A percentile compares a stretch with the other conserved stretches of the same genome.
Evolutionary conservation across 2,888 invertebrate species (phyloP).

Genomic region (Heliconius cydno): DNA sequence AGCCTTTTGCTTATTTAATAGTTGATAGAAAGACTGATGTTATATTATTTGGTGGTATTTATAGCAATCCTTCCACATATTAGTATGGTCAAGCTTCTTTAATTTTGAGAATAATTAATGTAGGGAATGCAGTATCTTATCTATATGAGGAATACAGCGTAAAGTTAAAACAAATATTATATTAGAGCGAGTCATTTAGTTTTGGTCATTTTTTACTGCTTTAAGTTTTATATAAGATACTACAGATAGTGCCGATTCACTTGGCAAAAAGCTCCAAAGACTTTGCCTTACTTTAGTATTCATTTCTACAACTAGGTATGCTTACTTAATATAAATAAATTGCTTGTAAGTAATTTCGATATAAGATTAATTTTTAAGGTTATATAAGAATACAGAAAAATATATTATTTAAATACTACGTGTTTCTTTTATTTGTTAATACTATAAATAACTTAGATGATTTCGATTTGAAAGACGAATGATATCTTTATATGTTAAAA

Average conservation of each 20-base stretch:
- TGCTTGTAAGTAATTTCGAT: neutral
- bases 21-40: constrained; percentile 64
- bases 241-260: neutral
- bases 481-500: too few relatives aligned
- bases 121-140: neutral
- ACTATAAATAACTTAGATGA: too few relatives aligned
- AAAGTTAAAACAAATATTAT: neutral
- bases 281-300: neutral
- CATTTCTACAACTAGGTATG: neutral
- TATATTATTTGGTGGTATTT: constrained; percentile 67
- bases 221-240: neutral
- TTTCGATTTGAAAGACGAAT: too few relatives aligned
- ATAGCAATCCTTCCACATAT: constrained; percentile 57
- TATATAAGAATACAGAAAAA: neutral
- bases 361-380: neutral
- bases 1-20: constrained; percentile 65
- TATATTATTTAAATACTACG: neutral
- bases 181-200: neutral
- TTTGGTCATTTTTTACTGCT: neutral
- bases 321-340: neutral
- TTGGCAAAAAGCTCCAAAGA: neutral
- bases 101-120: neutral
- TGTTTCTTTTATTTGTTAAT: too few relatives aligned
- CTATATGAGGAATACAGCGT: neutral
- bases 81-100: constrained; percentile 45